Evolutionary conservation across 2,888 invertebrate species (phyloP).

Genomic region (Aporophyla nigra): DNA sequence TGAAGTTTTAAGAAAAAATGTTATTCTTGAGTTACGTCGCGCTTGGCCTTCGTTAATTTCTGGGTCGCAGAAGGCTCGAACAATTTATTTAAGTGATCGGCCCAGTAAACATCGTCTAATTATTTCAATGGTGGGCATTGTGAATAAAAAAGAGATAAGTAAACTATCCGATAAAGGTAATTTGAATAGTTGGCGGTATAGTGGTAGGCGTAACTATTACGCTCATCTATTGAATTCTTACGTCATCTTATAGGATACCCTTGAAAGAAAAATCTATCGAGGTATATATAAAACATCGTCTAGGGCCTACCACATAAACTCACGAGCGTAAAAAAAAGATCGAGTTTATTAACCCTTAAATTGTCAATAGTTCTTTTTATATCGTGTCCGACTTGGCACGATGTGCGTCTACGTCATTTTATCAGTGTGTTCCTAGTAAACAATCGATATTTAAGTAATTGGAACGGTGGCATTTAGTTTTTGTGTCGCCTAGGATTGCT

Average conservation of each 20-base stretch:
- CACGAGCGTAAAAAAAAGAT: not conserved
- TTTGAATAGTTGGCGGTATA: not conserved
- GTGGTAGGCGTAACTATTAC: constrained; percentile 5
- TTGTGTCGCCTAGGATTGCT: constrained; percentile 37
- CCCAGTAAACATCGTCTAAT: not conserved
- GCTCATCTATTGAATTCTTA: not conserved
- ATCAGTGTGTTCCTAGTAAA: constrained; percentile 35
- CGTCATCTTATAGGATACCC: constrained; percentile 1
- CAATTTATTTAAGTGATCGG: not conserved
- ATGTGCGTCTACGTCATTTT: constrained; percentile 24
- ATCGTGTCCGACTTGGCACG: constrained; percentile 57
- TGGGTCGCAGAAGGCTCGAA: not conserved
- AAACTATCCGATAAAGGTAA: not conserved
- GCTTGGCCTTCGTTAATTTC: too few relatives aligned
- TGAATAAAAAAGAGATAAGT: not conserved
- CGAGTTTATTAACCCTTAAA: constrained; percentile 60
- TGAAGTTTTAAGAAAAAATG: too few relatives aligned
- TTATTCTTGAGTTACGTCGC: too few relatives aligned
- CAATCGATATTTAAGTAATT: constrained; percentile 50
- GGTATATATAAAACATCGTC: constrained; percentile 13
- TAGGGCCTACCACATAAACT: constrained; percentile 18
- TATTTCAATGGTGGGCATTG: not conserved
- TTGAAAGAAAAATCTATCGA: not conserved
- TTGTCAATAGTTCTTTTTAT: constrained; percentile 58
- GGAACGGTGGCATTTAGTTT: constrained; percentile 35